Conservation (phyloP, 2,888 invertebrate species). For the Salticus scenicus region DNA sequence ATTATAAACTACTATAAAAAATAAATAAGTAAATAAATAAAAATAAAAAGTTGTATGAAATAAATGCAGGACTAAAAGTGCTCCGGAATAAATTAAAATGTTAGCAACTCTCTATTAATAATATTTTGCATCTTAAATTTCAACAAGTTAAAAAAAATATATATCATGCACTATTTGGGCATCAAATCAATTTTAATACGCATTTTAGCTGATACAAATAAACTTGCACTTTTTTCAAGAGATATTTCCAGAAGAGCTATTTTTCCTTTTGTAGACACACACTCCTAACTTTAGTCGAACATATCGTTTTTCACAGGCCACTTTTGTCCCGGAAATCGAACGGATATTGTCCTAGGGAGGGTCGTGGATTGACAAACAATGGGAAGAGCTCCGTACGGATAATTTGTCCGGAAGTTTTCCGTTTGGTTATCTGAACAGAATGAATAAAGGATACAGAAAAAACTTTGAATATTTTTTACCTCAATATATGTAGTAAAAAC, state of each 20-base stretch:
- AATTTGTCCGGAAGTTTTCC: conserved; percentile 66
- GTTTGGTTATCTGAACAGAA: conserved; percentile 11
- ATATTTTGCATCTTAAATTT: too few species aligned
- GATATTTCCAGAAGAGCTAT: background rate
- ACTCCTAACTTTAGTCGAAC: background rate
- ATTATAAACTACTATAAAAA: too few species aligned
- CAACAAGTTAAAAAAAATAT: too few species aligned
- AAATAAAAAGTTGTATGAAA: too few species aligned
- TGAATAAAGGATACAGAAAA: background rate
- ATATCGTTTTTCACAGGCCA: conserved; percentile 28
- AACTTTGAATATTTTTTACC: background rate
- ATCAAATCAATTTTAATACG: too few species aligned
- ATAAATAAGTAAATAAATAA: too few species aligned
- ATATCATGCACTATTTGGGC: too few species aligned
- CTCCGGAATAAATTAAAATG: too few species aligned
- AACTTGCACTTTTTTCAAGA: background rate
- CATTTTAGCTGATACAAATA: too few species aligned
- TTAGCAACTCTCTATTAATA: too few species aligned
- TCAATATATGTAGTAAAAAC: too few species aligned
- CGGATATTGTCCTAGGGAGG: conserved; percentile 63
- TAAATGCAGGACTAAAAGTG: too few species aligned
- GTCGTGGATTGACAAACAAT: conserved; percentile 45
- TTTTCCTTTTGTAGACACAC: background rate
- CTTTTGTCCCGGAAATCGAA: conserved; percentile 65
- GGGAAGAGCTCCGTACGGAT: conserved; percentile 38